Base-by-base conservation (phyloP, 2,113 vertebrate genomes). In the Erinaceus europaeus region DNA sequence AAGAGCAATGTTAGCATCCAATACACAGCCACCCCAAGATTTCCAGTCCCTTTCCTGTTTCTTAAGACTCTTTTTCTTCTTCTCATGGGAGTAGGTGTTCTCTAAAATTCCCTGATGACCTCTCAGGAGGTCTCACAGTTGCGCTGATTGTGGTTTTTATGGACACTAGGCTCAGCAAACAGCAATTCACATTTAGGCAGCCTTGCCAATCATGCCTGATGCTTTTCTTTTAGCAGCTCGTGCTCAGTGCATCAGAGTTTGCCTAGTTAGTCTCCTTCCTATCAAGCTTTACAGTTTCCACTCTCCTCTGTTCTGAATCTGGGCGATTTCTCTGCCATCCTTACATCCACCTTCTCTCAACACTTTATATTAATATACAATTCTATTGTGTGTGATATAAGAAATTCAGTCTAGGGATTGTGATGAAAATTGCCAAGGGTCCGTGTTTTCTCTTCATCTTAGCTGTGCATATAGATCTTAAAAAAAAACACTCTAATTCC, bases 11-110 rank as follows among this genome's bases (percentile, higher is more conserved):
- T 44, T 29, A 50, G 77, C 3, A 15, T 88, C 92, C 84, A 79
- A 85, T 86, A 52, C 29, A 38, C 61, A 91, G 29, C 42, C 4
- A n/a, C 29, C 68, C 46, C 32, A 10, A 53, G 77, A 57, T 25
- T 9, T 46, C 73, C 5, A 4, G 64, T 25, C 44, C 52, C 46
- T 23, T 65, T 83, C 55, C 61, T 88, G 89, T 46, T 65, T 84
- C 57, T 64, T 50, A 86, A 87, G 71, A 53, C 55, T 61, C 32
- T 36, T 69, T 91, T 80, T 23, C 50, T 86, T 53, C 62, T 88
- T 80, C 55, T 62, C 52, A 32, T 3, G 59, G 74, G 77, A 71
- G 74, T 38, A 61, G 18, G 34, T 48, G 27, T 67, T 79, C 32
- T 71, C 65, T 18, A 29, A 44, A 36, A 84, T 69, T 40, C 87